Percentiles rank a stretch among this genome's conserved stretches.
Conservation (phyloP, 2,888 invertebrate species). For the Tortricodes alternella region DNA sequence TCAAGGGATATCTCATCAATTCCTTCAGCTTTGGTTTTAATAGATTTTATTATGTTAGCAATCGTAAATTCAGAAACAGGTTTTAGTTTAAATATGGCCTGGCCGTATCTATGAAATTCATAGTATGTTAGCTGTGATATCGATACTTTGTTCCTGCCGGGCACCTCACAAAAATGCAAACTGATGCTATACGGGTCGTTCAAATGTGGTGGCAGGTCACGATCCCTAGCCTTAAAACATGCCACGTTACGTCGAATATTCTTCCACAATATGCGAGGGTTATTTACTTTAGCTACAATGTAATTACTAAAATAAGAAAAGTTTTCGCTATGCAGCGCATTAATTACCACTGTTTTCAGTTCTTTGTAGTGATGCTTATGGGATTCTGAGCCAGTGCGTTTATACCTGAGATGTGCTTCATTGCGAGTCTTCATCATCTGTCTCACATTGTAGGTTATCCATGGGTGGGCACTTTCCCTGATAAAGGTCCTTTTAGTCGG, state of each 20-base stretch:
- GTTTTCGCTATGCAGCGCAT: slow-evolving; percentile 15
- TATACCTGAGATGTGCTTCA: slow-evolving; percentile 7
- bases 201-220: slow-evolving; percentile 24
- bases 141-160: no score
- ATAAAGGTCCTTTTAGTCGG: slow-evolving; percentile 8
- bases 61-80: slow-evolving; percentile 11
- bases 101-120: slow-evolving; percentile 9
- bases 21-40: slow-evolving; percentile 31
- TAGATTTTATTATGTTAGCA: slow-evolving; percentile 9
- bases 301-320: slow-evolving; percentile 25
- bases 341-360: slow-evolving; percentile 12
- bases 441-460: slow-evolving; percentile 24
- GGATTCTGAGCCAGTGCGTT: background rate
- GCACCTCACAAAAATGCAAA: no score
- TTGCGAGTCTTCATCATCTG: slow-evolving; percentile 26
- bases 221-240: background rate
- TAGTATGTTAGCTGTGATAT: slow-evolving; percentile 12
- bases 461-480: slow-evolving; percentile 14
- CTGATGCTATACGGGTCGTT: slow-evolving; percentile 8
- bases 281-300: slow-evolving; percentile 19
- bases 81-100: slow-evolving; percentile 11
- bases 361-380: slow-evolving; percentile 24
- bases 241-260: slow-evolving; percentile 18
- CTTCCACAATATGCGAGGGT: slow-evolving; percentile 28
- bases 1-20: slow-evolving; percentile 1